These are phyloP conservation scores for Drosophila azteca DNA, from an alignment of 1,140 invertebrate species.

Conservation along the genomic window DNA sequence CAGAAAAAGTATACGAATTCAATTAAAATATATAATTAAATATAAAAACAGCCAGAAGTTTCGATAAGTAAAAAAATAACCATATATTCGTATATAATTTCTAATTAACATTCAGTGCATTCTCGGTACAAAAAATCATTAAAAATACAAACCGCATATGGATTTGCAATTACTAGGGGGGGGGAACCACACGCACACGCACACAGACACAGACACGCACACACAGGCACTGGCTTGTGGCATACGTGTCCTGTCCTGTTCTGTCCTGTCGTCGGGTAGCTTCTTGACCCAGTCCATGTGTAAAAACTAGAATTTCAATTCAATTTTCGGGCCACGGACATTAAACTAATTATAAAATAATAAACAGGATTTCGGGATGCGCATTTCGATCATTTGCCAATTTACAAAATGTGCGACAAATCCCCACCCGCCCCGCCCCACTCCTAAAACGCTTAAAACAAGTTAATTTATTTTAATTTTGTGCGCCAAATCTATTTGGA, in stretches of 20 bases:
- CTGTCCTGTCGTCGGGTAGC: neutral
- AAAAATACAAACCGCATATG: conserved; percentile 50
- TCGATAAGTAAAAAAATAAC: conserved; percentile 21
- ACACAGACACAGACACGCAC: neutral
- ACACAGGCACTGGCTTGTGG: too few species aligned
- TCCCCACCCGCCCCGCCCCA: too few species aligned
- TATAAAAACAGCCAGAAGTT: conserved; percentile 38
- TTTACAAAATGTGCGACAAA: conserved; percentile 74
- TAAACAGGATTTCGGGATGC: conserved; percentile 69
- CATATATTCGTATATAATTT: conserved; percentile 20
- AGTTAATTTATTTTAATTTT: conserved; percentile 79
- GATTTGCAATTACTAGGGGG: conserved; percentile 8
- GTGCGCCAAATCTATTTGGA: conserved; percentile 18
- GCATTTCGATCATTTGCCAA: conserved; percentile 70
- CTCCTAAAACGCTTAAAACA: conserved; percentile 46
- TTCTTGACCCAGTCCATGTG: conserved; percentile 14
- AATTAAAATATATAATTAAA: conserved; percentile 77
- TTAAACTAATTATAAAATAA: conserved; percentile 78
- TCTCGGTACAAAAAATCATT: conserved; percentile 43
- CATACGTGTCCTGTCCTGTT: too few species aligned
- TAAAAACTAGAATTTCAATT: conserved; percentile 57
- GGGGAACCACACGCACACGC: neutral
- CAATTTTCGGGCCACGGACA: conserved; percentile 47
- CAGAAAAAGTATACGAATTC: conserved; percentile 46
- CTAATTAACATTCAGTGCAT: conserved; percentile 70